A percentile compares a stretch with the other conserved stretches of the same genome.
Evolutionary conservation across 2,797 vertebrate genomes (phyloP).

Genomic region (Xiphophorus birchmanni): DNA sequence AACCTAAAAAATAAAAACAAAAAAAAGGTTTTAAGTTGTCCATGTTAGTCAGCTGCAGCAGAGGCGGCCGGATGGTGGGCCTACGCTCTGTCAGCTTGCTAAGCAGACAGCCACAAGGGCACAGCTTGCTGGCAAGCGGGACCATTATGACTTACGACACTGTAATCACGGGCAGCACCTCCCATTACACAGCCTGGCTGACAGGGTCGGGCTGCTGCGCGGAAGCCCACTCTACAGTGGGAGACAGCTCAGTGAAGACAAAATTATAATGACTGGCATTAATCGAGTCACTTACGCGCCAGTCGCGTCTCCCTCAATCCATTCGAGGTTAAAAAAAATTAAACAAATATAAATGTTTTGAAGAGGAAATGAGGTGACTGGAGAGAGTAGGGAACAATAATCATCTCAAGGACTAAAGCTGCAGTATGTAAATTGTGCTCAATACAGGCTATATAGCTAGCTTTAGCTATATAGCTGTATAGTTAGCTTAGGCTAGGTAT

Average conservation of each 20-base stretch:
- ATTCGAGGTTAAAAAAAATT: conserved; percentile 68
- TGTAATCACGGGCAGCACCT: conserved; percentile 80
- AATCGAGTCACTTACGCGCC: conserved; percentile 78
- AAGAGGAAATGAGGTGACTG: conserved; percentile 31
- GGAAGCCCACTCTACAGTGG: conserved; percentile 48
- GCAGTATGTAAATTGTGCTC: too few relatives aligned
- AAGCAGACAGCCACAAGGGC: conserved; percentile 59
- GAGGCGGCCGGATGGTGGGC: conserved; percentile 19
- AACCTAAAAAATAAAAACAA: conserved; percentile 33
- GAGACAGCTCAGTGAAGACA: conserved; percentile 71
- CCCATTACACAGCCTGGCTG: conserved; percentile 74
- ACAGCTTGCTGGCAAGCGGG: conserved; percentile 59
- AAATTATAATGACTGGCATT: conserved; percentile 79
- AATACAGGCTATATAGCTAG: too few relatives aligned
- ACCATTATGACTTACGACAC: conserved; percentile 80
- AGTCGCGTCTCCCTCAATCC: conserved; percentile 74
- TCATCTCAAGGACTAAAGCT: conserved; percentile 9
- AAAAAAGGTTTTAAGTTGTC: conserved; percentile 30
- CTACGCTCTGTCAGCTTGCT: conserved; percentile 35
- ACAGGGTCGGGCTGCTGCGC: conserved; percentile 67
- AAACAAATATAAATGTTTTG: conserved; percentile 68
- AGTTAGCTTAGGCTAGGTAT: too few relatives aligned
- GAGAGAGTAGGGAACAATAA: conserved; percentile 38
- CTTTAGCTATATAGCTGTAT: too few relatives aligned
- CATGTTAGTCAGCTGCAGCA: conserved; percentile 29